phyloP scores from a whole-genome alignment of 37 sponge, comb jelly and placozoan species.

The Eunapius fragilis region DNA sequence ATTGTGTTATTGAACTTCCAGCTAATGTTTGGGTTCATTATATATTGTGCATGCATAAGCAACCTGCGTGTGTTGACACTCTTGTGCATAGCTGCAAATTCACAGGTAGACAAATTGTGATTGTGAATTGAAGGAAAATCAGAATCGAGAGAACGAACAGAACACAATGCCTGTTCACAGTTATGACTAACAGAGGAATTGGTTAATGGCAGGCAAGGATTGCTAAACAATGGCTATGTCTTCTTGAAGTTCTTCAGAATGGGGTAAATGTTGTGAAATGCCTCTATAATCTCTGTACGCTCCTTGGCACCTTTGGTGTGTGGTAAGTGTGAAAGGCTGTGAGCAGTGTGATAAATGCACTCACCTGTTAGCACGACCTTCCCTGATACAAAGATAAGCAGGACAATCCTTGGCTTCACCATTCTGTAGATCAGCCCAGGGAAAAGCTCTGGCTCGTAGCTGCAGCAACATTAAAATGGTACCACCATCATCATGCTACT shows the following conservation, averaged over 20 bases:
- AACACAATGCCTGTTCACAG: not conserved
- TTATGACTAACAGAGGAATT: not conserved
- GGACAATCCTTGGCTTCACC: slow-evolving; percentile 94
- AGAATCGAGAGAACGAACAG: not conserved
- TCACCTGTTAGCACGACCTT: slow-evolving; percentile 97
- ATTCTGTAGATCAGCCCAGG: slow-evolving; percentile 99
- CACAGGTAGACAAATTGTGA: not conserved
- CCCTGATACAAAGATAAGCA: slow-evolving; percentile 99
- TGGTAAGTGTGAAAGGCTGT: no score
- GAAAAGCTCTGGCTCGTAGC: slow-evolving; percentile 99
- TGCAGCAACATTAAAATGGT: not conserved
- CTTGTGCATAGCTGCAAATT: not conserved
- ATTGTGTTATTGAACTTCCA: no score
- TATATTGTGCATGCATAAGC: no score
- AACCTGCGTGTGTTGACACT: no score
- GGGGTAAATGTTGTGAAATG: slow-evolving; percentile 97
- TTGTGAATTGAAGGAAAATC: not conserved
- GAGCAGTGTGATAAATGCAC: no score
- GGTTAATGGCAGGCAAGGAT: not conserved
- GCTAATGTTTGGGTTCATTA: no score
- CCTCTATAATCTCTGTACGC: slow-evolving; percentile 86
- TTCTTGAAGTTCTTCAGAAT: slow-evolving; percentile 95
- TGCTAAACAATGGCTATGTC: slow-evolving; percentile 8
- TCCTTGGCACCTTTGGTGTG: slow-evolving; percentile 87
- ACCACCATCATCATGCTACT: no score